Conservation (phyloP, 2,888 invertebrate genomes). For the Blera fallax region DNA sequence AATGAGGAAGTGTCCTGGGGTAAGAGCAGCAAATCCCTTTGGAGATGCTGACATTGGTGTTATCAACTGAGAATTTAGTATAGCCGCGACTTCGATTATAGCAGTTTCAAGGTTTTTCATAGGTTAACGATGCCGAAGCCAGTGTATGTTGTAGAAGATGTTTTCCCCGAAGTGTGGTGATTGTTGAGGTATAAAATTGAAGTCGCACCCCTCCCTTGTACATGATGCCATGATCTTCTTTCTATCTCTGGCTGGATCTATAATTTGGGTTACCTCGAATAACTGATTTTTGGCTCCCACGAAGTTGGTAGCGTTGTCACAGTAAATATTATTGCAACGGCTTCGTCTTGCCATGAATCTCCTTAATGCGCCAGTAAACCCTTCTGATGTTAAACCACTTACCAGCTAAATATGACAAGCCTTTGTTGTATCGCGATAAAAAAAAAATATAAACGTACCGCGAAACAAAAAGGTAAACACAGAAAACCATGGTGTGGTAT, state of each 20-base stretch:
- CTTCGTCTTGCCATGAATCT: neutral
- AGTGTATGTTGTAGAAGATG: neutral
- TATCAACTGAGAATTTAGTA: conserved; percentile 15
- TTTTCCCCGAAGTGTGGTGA: conserved; percentile 16
- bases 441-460: too few relatives aligned
- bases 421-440: too few relatives aligned
- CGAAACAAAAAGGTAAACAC: too few relatives aligned
- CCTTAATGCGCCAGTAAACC: neutral
- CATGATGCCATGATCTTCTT: neutral
- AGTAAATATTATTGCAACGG: neutral
- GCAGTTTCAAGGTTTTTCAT: conserved; percentile 7
- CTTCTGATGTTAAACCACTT: neutral
- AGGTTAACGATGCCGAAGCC: neutral
- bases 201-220: neutral
- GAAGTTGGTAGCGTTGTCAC: neutral
- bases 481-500: too few relatives aligned
- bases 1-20: conserved; percentile 25
- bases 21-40: conserved; percentile 4
- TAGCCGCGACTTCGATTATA: neutral
- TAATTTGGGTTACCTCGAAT: neutral
- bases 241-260: neutral
- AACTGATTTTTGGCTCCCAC: too few relatives aligned
- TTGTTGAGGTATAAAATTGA: neutral
- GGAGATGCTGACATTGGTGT: neutral
- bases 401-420: conserved; percentile 10